phyloP scores from a whole-genome alignment of 2,797 vertebrate species.

The Dendrocincla tyrannina region DNA sequence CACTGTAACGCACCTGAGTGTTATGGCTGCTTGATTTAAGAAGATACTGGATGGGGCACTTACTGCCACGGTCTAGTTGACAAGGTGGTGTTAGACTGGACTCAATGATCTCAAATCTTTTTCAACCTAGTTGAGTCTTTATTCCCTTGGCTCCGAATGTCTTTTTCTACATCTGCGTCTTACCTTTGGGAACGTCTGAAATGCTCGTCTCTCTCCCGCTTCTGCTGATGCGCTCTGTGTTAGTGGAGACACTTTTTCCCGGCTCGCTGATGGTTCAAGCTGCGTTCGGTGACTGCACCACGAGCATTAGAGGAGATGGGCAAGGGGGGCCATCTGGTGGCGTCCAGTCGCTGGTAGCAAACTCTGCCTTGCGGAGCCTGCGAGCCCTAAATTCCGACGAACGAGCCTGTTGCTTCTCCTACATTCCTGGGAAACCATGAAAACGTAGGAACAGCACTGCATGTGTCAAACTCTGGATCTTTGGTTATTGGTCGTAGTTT shows the following conservation, averaged over 20 bases:
- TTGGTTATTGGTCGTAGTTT: fast-evolving
- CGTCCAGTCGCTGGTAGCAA: fast-evolving
- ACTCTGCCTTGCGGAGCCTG: no score
- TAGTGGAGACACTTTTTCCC: neutral
- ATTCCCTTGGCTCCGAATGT: neutral
- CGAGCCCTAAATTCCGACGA: neutral
- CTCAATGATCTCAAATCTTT: neutral
- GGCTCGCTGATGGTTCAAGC: fast-evolving
- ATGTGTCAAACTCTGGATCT: neutral
- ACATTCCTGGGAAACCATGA: neutral
- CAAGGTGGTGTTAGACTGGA: neutral
- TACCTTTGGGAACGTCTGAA: neutral
- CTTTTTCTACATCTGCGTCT: neutral
- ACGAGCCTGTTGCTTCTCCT: neutral
- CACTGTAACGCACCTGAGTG: neutral
- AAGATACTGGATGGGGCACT: neutral
- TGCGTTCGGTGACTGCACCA: fast-evolving
- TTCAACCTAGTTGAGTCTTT: neutral
- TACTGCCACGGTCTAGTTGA: neutral
- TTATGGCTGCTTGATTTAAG: neutral
- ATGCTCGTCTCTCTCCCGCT: neutral
- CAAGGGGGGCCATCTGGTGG: neutral
- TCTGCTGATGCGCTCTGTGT: neutral
- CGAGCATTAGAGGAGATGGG: fast-evolving
- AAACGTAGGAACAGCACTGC: neutral